phyloP scores from a whole-genome alignment of 2,797 vertebrate species.

The Ptychadena robeensis region DNA sequence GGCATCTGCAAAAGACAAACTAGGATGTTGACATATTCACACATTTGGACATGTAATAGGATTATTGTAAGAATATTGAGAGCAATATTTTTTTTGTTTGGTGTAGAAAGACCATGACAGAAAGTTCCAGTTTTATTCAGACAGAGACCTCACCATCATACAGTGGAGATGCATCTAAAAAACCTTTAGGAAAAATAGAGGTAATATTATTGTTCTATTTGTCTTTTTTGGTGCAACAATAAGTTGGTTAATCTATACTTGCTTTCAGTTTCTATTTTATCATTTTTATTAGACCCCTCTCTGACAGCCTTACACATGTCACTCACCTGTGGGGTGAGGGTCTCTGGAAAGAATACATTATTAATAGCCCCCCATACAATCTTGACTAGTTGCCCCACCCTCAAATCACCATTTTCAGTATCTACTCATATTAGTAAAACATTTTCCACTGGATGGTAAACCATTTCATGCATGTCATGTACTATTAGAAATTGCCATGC shows the following conservation, averaged over 20 bases:
- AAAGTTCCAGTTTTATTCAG: slow-evolving; percentile 86
- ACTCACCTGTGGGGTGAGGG: too few relatives aligned
- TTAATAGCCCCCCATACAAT: too few relatives aligned
- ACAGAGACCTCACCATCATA: slow-evolving; percentile 89
- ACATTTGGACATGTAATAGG: neutral
- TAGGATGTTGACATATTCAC: too few relatives aligned
- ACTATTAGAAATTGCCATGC: neutral
- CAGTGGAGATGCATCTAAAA: slow-evolving; percentile 77
- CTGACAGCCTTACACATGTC: too few relatives aligned
- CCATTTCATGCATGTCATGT: neutral
- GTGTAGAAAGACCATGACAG: slow-evolving; percentile 88
- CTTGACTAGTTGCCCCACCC: too few relatives aligned
- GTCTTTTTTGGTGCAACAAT: neutral
- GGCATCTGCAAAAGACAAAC: too few relatives aligned
- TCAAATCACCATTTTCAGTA: too few relatives aligned
- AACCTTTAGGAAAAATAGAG: slow-evolving; percentile 71
- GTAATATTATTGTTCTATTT: slow-evolving; percentile 59
- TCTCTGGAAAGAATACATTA: too few relatives aligned
- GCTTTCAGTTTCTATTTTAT: neutral
- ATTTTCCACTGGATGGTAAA: too few relatives aligned
- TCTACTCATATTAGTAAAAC: too few relatives aligned
- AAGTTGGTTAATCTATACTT: neutral
- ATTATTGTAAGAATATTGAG: neutral
- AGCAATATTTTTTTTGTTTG: slow-evolving; percentile 35
- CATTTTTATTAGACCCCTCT: too few relatives aligned